Evolutionary conservation across 1,140 invertebrate species (phyloP), one percentile per base, ranked within the genome.

Genomic region (Pantala flavescens): DNA sequence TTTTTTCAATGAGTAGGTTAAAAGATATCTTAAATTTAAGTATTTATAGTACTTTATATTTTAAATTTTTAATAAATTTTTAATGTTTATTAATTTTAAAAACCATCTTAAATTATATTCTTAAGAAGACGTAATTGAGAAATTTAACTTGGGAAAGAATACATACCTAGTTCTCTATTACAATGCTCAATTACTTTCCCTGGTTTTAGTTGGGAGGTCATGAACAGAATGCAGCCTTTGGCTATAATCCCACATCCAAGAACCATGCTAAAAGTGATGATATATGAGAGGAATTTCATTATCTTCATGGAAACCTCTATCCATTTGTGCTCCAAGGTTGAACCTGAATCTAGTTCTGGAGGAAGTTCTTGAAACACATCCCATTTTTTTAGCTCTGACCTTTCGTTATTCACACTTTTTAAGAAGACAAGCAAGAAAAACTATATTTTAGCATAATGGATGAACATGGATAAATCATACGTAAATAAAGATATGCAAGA

Each of bases 361-460:
- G 82, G 83, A 19, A 81, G 78, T 7, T 78, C 78, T 49, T 82
- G 78, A 76, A 85, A 85, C 7, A 83, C 80, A 74, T 85, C 84
- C 84, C 84, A 85, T 71, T 77, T 78, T 79, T 82, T 82, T 16
- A 23, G 7, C 24, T 55, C 42, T 70, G 42, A n/a, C 19, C 49
- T 12, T 19, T 63, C 49, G 12, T 63, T 63, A 12, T 63, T 63
- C 12, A 19, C 5, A 63, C 49, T 63, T 36, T 36, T 5, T 36
- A 9, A 36, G 2, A 9, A 36, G 28, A 36, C 2, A 36, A n/a
- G n/a, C n/a, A n/a, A n/a, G n/a, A n/a, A n/a, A n/a, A n/a, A n/a
- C n/a, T n/a, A n/a, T n/a, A n/a, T n/a, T n/a, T n/a, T n/a, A n/a
- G n/a, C n/a, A n/a, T n/a, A n/a, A n/a, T n/a, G n/a, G n/a, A n/a